phyloP scores from a whole-genome alignment of 2,113 vertebrate genomes.

The Motacilla alba region DNA sequence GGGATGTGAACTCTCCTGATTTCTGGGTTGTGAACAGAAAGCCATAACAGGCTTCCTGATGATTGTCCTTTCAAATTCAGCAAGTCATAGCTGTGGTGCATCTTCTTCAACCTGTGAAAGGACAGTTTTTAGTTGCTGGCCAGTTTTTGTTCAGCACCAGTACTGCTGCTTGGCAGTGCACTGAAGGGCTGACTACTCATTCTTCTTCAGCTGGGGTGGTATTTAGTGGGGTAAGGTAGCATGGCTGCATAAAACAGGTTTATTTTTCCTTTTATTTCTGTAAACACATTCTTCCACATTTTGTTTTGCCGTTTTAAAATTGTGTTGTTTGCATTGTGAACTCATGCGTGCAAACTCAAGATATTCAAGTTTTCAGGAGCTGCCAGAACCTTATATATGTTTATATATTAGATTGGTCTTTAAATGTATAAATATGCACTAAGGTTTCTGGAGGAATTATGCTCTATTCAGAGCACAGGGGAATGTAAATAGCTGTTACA shows the following conservation, averaged over 20 bases:
- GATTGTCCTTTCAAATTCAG: neutral
- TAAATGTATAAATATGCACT: neutral
- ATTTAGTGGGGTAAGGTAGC: neutral
- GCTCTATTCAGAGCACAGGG: neutral
- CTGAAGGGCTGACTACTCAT: neutral
- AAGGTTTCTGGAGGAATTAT: neutral
- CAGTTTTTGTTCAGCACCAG: neutral
- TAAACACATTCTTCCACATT: neutral
- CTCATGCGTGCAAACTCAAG: neutral
- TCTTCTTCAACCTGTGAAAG: neutral
- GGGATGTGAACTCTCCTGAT: neutral
- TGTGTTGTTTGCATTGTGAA: neutral
- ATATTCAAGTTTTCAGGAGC: neutral
- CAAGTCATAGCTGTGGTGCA: neutral
- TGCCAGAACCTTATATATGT: neutral
- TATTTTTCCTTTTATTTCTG: conserved; percentile 1
- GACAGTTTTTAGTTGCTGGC: neutral
- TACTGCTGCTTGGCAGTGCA: neutral
- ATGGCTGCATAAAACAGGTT: neutral
- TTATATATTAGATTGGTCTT: neutral
- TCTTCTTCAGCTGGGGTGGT: neutral
- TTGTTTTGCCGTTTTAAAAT: neutral
- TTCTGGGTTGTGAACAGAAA: neutral
- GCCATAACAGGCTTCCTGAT: neutral
- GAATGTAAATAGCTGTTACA: neutral